These are phyloP conservation scores for Sebastes flavidus DNA, from an alignment of 2,797 vertebrate species.

Conservation along the genomic window DNA sequence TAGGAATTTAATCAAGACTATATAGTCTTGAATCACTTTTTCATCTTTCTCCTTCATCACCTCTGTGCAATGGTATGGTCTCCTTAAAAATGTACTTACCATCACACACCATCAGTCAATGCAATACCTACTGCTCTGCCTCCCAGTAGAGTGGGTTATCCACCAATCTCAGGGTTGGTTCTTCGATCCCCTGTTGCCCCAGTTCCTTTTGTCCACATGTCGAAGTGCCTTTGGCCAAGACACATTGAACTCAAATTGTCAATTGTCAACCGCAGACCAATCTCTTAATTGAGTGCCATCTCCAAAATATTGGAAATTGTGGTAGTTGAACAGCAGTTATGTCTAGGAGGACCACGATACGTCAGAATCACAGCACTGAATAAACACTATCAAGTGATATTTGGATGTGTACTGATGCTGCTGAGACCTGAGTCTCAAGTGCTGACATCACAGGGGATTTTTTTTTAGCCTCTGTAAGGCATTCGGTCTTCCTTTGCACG, in stretches of 20 bases:
- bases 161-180: not conserved
- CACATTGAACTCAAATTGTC: not conserved
- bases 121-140: not conserved
- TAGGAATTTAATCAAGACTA: not conserved
- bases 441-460: not conserved
- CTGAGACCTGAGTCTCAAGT: not conserved
- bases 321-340: not conserved
- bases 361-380: not conserved
- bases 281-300: not conserved
- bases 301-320: not conserved
- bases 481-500: not conserved
- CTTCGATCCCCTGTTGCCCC: not conserved
- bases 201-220: no score
- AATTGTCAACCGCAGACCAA: not conserved
- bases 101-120: not conserved
- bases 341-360: not conserved
- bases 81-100: not conserved
- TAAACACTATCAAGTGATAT: not conserved
- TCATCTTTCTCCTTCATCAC: not conserved
- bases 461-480: no score
- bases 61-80: not conserved
- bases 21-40: not conserved
- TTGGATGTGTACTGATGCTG: not conserved
- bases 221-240: no score
- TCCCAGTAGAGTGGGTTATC: not conserved